Conservation (phyloP, 2,797 vertebrate species). For the Helostoma temminkii region DNA sequence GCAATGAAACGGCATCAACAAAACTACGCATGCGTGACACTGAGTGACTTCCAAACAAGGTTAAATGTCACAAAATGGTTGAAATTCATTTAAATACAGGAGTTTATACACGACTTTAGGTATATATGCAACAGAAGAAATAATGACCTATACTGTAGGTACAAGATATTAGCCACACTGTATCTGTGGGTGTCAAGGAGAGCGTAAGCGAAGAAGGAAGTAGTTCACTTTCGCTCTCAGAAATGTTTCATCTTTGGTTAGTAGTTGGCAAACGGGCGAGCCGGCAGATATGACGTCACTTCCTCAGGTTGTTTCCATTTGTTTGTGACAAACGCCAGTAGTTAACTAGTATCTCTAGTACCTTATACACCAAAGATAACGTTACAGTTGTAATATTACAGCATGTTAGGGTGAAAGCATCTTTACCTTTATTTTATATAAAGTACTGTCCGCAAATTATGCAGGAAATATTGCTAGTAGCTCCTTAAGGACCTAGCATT, state of each 20-base stretch:
- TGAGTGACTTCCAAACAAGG: neutral
- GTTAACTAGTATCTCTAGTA: constrained; percentile 42
- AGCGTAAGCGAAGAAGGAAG: constrained; percentile 45
- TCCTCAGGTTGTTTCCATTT: constrained; percentile 79
- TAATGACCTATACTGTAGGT: neutral
- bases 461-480: neutral
- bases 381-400: constrained; percentile 14
- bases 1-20: no score
- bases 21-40: constrained; percentile 14
- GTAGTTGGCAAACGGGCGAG: constrained; percentile 33
- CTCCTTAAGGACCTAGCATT: constrained; percentile 21
- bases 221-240: neutral
- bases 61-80: neutral
- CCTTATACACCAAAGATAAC: constrained; percentile 43
- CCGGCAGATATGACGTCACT: constrained; percentile 75
- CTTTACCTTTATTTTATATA: neutral
- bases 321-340: constrained; percentile 68
- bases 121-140: neutral
- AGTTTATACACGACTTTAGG: neutral
- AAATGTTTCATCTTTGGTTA: constrained; percentile 39
- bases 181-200: no score
- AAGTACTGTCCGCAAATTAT: neutral
- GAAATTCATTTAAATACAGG: neutral
- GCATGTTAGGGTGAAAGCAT: constrained; percentile 1
- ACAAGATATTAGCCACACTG: neutral